A percentile compares a stretch with the other conserved stretches of the same genome.
phyloP scores from a whole-genome alignment of 2,113 vertebrate species.

The Hippocampus mohnikei region DNA sequence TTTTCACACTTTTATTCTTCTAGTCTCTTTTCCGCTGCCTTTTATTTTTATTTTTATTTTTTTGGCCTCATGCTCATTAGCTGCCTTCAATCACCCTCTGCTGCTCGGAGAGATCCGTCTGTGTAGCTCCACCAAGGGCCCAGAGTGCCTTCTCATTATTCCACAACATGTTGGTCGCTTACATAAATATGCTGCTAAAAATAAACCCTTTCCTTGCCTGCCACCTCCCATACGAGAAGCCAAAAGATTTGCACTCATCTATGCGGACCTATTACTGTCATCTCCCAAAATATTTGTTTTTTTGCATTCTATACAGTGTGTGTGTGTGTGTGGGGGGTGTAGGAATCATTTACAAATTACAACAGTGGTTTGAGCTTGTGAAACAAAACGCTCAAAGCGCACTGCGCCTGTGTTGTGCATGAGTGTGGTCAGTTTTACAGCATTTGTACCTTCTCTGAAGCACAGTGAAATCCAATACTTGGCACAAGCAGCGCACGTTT shows the following conservation, averaged over 20 bases:
- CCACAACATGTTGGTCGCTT: constrained; percentile 69
- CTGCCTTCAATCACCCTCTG: constrained; percentile 64
- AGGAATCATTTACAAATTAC: constrained; percentile 32
- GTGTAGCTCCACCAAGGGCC: constrained; percentile 57
- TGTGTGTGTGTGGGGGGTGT: background rate
- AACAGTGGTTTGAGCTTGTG: constrained; percentile 6
- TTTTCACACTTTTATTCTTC: constrained; percentile 51
- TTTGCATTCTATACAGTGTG: constrained; percentile 36
- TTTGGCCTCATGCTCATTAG: constrained; percentile 65
- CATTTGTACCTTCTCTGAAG: constrained; percentile 22
- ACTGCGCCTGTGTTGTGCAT: constrained; percentile 8
- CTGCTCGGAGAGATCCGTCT: constrained; percentile 58
- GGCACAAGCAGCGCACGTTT: constrained; percentile 39
- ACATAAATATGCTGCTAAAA: constrained; percentile 69
- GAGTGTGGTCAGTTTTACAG: constrained; percentile 5
- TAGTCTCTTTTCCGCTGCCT: constrained; percentile 30
- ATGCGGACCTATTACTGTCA: constrained; percentile 21
- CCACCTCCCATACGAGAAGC: constrained; percentile 46
- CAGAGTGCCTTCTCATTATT: constrained; percentile 69
- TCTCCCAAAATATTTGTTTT: constrained; percentile 52
- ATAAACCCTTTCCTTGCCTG: constrained; percentile 60
- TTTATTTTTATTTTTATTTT: constrained; percentile 12
- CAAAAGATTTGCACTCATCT: constrained; percentile 46
- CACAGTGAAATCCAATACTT: constrained; percentile 21
- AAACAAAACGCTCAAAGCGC: constrained; percentile 14